Conservation (phyloP, 2,888 invertebrate species). For the Antheraea assamensis region DNA sequence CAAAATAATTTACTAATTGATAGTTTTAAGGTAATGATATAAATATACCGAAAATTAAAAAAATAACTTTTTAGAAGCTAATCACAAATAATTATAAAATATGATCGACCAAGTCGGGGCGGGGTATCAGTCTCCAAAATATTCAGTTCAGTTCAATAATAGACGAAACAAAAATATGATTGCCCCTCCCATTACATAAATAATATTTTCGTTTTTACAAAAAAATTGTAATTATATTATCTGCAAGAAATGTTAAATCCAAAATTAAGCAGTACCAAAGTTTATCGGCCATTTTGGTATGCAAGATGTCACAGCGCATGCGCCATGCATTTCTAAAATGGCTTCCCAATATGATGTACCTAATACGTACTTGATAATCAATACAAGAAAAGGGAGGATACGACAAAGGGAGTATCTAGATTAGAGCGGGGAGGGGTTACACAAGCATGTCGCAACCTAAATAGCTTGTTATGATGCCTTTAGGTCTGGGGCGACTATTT, state of each 20-base stretch:
- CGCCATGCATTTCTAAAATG: neutral
- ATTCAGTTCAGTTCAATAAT: neutral
- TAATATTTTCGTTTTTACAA: neutral
- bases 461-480: neutral
- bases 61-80: neutral
- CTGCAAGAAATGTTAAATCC: neutral
- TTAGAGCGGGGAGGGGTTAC: slow-evolving; percentile 1
- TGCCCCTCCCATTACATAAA: neutral
- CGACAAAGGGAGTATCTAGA: neutral
- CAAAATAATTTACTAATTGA: neutral
- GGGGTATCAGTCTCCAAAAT: neutral
- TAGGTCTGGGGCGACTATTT: slow-evolving; percentile 2
- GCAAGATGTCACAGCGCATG: neutral
- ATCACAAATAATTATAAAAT: neutral
- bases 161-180: neutral
- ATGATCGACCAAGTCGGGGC: neutral
- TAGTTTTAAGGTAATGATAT: neutral
- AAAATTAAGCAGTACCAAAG: neutral
- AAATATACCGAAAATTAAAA: neutral
- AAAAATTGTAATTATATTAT: no score
- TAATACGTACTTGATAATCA: neutral
- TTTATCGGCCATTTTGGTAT: neutral
- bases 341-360: neutral
- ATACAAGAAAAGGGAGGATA: neutral
- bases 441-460: slow-evolving; percentile 3